Evolutionary conservation across 2,888 invertebrate species (phyloP).

Genomic region (Aleiodes alternator): DNA sequence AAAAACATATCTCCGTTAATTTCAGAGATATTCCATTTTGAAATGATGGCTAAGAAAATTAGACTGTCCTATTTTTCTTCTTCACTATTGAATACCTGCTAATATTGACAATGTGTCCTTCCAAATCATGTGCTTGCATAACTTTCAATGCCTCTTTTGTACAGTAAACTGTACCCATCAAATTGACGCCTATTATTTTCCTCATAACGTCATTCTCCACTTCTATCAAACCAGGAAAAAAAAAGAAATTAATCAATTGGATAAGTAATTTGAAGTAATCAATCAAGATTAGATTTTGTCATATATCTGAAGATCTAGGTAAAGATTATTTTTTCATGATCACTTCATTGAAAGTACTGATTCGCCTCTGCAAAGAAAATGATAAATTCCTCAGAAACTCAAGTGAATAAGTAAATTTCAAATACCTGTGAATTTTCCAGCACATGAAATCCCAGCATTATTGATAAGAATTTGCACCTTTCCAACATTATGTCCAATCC

Average conservation of each 20-base stretch:
- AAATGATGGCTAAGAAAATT: background rate
- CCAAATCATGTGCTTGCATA: constrained; percentile 60
- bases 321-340: too few species aligned
- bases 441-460: constrained; percentile 68
- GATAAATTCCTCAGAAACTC: too few species aligned
- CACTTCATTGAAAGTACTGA: too few species aligned
- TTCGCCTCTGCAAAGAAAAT: too few species aligned
- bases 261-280: background rate
- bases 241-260: background rate
- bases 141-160: constrained; percentile 60
- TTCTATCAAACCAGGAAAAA: constrained; percentile 8
- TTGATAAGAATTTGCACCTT: constrained; percentile 71
- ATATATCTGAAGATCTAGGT: too few species aligned
- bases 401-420: background rate
- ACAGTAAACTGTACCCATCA: constrained; percentile 64
- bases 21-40: background rate
- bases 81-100: constrained; percentile 50
- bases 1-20: too few species aligned
- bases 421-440: constrained; percentile 25
- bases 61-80: too few species aligned
- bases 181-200: constrained; percentile 54
- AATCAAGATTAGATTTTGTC: too few species aligned
- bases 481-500: constrained; percentile 68
- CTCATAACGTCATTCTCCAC: background rate
- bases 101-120: constrained; percentile 63